A percentile compares a stretch with the other conserved stretches of the same genome.
phyloP scores from a whole-genome alignment of 2,888 invertebrate genomes.

The Drosophila subsilvestris region DNA sequence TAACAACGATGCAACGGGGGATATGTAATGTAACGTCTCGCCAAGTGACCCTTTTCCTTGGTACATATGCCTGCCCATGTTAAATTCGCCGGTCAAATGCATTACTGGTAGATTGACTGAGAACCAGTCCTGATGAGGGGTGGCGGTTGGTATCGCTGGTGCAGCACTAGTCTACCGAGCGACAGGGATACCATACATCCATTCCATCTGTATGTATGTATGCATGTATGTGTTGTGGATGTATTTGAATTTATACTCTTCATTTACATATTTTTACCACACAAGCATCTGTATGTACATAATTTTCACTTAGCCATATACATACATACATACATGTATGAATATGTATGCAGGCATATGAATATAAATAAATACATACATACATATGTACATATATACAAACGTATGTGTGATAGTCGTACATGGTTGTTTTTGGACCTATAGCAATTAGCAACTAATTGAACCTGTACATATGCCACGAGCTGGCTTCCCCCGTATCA shows the following conservation, averaged over 20 bases:
- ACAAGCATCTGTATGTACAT: constrained; percentile 24
- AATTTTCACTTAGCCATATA: not conserved
- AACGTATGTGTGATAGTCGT: constrained; percentile 20
- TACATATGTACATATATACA: constrained; percentile 6
- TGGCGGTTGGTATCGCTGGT: not conserved
- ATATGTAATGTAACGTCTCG: not conserved
- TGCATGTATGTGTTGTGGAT: constrained; percentile 31
- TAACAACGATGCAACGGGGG: not conserved
- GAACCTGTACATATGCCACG: constrained; percentile 68
- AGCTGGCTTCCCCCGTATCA: constrained; percentile 50
- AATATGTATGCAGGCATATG: constrained; percentile 23
- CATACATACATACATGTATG: constrained; percentile 8
- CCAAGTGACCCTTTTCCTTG: not conserved
- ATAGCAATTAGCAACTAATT: constrained; percentile 77
- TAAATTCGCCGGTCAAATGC: not conserved
- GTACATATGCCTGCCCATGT: no score
- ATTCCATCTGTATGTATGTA: constrained; percentile 1
- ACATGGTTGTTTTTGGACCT: constrained; percentile 53
- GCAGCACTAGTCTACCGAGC: not conserved
- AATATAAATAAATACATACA: constrained; percentile 29
- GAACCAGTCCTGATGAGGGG: not conserved
- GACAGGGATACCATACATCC: not conserved
- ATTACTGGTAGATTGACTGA: not conserved
- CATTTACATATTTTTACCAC: constrained; percentile 46
- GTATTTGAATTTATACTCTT: constrained; percentile 28